These are phyloP conservation scores for Pithys albifrons DNA, from an alignment of 2,113 vertebrate genomes.

Conservation along the genomic window DNA sequence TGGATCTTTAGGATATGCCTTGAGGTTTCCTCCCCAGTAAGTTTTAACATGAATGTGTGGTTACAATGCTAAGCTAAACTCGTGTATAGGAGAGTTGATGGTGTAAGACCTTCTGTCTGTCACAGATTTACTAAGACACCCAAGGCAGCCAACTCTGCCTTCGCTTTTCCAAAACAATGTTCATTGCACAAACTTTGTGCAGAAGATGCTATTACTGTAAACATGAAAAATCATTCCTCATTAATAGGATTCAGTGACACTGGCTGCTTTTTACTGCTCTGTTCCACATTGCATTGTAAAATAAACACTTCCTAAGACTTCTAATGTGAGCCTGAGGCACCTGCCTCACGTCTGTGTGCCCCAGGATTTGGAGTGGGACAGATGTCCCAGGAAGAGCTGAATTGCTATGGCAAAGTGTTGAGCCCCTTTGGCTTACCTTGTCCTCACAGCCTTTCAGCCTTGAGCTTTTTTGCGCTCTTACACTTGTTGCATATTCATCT, in stretches of 20 bases:
- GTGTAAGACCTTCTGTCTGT: neutral
- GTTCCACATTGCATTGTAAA: neutral
- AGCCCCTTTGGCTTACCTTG: neutral
- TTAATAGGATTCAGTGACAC: neutral
- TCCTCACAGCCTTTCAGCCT: neutral
- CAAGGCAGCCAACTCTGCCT: neutral
- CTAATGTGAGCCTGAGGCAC: neutral
- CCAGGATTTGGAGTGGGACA: neutral
- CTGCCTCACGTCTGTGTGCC: neutral
- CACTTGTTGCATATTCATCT: neutral
- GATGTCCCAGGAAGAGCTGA: neutral
- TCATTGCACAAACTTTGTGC: neutral
- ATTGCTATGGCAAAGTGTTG: neutral
- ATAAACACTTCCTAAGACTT: slow-evolving; percentile 3
- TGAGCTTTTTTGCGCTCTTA: neutral
- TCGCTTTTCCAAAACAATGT: neutral
- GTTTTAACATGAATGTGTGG: neutral
- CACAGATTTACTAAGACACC: neutral
- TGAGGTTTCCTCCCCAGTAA: neutral
- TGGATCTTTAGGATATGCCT: neutral
- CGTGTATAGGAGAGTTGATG: fast-evolving
- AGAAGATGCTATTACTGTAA: neutral
- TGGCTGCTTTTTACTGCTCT: neutral
- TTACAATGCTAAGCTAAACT: neutral
- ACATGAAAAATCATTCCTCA: neutral